Conservation (phyloP, 2,888 invertebrate genomes). For the Sacculina carcini region DNA sequence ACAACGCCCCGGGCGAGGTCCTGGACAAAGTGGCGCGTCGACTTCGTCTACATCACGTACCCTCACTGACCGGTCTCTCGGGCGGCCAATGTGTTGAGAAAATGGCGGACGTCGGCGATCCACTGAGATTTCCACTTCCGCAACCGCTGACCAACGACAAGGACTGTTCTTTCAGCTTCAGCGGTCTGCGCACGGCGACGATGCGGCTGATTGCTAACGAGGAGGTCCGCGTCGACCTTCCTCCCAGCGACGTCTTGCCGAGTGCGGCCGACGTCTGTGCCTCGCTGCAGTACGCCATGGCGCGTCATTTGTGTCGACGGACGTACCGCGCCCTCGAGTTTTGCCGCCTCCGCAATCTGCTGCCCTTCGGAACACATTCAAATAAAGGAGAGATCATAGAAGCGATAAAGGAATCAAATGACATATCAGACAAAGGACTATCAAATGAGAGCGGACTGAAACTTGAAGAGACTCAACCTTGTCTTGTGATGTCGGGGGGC, state of each 20-base stretch:
- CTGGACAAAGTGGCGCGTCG: slow-evolving; percentile 77
- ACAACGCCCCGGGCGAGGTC: slow-evolving; percentile 78
- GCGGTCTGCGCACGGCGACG: slow-evolving; percentile 44
- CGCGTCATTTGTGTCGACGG: slow-evolving; percentile 52
- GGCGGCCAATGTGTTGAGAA: slow-evolving; percentile 68
- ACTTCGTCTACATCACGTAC: slow-evolving; percentile 49
- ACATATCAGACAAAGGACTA: slow-evolving; percentile 29
- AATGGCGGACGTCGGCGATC: slow-evolving; percentile 42
- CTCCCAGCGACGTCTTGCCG: slow-evolving; percentile 23
- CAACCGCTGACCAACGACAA: slow-evolving; percentile 32
- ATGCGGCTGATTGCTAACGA: slow-evolving; percentile 27
- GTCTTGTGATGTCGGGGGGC: slow-evolving; percentile 69
- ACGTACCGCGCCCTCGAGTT: slow-evolving; percentile 59
- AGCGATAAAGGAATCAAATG: no score
- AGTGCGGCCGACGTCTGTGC: slow-evolving; percentile 59
- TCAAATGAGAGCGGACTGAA: slow-evolving; percentile 29
- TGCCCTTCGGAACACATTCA: no score
- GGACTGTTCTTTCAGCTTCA: slow-evolving; percentile 75
- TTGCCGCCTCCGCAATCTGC: slow-evolving; percentile 30
- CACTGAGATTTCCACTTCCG: slow-evolving; percentile 35
- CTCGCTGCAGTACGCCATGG: slow-evolving; percentile 41
- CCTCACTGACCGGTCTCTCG: slow-evolving; percentile 38
- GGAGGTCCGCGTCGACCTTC: slow-evolving; percentile 24
- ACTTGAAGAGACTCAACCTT: neutral
- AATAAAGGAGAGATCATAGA: no score